A percentile compares a stretch with the other conserved stretches of the same genome.
These are phyloP conservation scores for Oryzias melastigma DNA, from an alignment of 2,113 vertebrate genomes.

Conservation along the genomic window DNA sequence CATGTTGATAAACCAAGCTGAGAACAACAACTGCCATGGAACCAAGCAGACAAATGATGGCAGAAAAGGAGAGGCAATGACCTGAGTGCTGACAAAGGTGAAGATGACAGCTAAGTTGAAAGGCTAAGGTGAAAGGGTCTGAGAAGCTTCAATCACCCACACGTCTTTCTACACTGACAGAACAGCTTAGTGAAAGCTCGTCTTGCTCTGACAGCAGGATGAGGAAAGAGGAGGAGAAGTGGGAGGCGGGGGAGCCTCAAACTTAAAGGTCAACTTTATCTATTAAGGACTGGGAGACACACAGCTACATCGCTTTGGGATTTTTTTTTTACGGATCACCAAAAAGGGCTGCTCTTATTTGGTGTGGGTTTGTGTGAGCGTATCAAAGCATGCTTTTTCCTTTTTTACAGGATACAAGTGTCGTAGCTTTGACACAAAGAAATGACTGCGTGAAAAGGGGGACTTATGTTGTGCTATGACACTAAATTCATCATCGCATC, in stretches of 20 bases:
- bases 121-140: conserved; percentile 42
- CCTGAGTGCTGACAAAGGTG: conserved; percentile 40
- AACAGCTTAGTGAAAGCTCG: conserved; percentile 74
- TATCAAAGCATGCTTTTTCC: background rate
- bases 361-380: conserved; percentile 15
- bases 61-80: conserved; percentile 1
- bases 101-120: conserved; percentile 50
- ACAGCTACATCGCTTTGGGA: conserved; percentile 72
- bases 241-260: conserved; percentile 42
- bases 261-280: conserved; percentile 82
- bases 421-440: background rate
- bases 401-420: background rate
- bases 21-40: no score
- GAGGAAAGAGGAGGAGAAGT: conserved; percentile 36
- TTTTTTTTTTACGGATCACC: conserved; percentile 70
- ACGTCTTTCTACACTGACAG: conserved; percentile 67
- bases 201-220: conserved; percentile 80
- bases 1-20: no score
- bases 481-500: no score
- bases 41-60: background rate
- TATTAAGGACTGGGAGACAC: conserved; percentile 74
- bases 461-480: no score
- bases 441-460: accelerated
- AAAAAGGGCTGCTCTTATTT: conserved; percentile 51
- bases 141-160: conserved; percentile 61